Evolutionary conservation across 2,113 vertebrate genomes (phyloP), one percentile per base, ranked within the genome.

Genomic region (Heterocephalus glaber): DNA sequence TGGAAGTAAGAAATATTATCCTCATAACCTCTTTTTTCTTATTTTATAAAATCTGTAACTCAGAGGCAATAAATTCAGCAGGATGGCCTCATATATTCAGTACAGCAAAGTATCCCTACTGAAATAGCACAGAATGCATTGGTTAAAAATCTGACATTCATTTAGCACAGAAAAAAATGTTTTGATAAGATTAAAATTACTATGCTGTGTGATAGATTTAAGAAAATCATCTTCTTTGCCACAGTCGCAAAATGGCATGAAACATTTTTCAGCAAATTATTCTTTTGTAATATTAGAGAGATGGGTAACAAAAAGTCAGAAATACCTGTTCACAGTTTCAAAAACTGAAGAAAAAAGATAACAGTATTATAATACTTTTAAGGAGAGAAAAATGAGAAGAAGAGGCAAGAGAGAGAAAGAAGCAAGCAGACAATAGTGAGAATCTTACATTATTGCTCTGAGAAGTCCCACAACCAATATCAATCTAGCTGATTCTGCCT

Each of bases 401-500:
- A 28, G 13, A 66, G 7, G 2, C 7, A 33, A 28, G 16, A 7
- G n/a, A 30, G 35, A 35, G 12, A 47, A 16, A 6, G 44, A 22
- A n/a, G 12, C 19, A 70, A 10, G 3, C 17, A 28, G 35, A 72
- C 90, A 95, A 26, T 6, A 3, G 4, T 35, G 28, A 79, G 92
- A 93, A 49, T 49, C 58, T 87, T 22, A 9, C 58, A 47, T 91
- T 93, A 89, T 89, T 94, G 16, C 26, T 77, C 93, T 93, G 80
- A 52, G 89, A 94, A 97, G 77, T 94, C 74, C 56, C 83, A 96
- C 60, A 85, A 93, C 92, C 58, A 96, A 30, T 26, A 33, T 81
- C 33, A 72, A 3, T 74, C 83, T 95, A 77, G 95, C 66, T 61
- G 56, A 56, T 88, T 90, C 49, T 90, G 38, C 54, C 44, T 96